These are phyloP conservation scores for Ivindomyrus marchei DNA, from an alignment of 2,113 vertebrate genomes.

Conservation along the genomic window DNA sequence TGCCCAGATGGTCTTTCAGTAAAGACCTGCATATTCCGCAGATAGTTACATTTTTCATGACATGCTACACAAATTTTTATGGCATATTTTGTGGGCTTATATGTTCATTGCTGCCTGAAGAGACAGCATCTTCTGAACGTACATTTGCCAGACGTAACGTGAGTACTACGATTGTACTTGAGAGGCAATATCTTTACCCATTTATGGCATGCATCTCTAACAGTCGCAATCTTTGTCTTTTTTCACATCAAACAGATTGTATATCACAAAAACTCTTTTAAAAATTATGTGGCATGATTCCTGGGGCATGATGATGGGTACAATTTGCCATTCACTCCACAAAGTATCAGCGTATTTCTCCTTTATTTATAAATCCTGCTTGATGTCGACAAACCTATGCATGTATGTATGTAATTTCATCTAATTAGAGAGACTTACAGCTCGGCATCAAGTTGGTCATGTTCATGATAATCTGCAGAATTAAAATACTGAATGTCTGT, in stretches of 20 bases:
- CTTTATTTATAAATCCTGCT: background rate
- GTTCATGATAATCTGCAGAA: background rate
- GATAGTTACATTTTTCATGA: background rate
- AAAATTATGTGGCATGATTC: background rate
- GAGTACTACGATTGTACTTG: background rate
- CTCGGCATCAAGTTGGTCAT: background rate
- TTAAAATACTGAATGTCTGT: background rate
- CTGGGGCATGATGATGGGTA: background rate
- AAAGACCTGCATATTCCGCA: background rate
- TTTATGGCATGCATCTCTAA: background rate
- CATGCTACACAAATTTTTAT: conserved; percentile 7
- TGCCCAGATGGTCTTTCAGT: background rate
- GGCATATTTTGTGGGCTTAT: background rate
- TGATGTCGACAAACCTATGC: background rate
- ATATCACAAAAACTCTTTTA: background rate
- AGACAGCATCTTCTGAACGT: background rate
- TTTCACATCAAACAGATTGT: background rate
- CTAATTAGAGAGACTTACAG: background rate
- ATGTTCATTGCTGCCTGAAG: background rate
- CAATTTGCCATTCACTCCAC: background rate
- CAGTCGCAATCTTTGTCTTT: background rate
- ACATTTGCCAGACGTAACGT: background rate
- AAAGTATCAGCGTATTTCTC: background rate
- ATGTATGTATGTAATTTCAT: background rate
- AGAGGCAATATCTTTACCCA: background rate